Base-by-base conservation (phyloP, 2,888 invertebrate genomes). In the Augochlorella aurata region DNA sequence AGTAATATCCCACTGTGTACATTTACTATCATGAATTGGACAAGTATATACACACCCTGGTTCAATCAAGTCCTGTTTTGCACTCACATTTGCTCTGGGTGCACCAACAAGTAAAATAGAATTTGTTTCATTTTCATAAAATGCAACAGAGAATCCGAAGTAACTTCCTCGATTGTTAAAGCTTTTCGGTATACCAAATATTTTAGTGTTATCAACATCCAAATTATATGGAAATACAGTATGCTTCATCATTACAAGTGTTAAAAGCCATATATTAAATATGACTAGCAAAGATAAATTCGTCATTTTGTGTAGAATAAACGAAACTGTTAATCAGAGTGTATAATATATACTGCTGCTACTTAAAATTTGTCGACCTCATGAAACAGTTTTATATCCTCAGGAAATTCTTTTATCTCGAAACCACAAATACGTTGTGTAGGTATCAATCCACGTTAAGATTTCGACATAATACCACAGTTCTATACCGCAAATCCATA, bases 71-170 rank as follows among this genome's bases (percentile, higher is more conserved):
- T 71, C 54, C 10, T 61, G 69, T 54, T 72, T 8, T 5, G 69
- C 63, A 38, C 84, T 87, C 18, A 82, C 82, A 79, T 92, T 91
- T 29, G 90, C 91, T 74, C 92, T 88, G 0, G 94, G 94, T 8
- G 93, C 93, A 47, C 94, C 93, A 21, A 93, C 88, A 79, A 93
- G 89, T 49, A 94, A 77, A 8, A 91, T 74, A 38, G 85, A 67
- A 24, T 87, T 77, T 7, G 24, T 47, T 12, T 38, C 49, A 38
- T 81, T 83, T 63, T 83, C 63, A 71, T 90, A 90, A 14, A 93
- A 78, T 45, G 92, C 88, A n/a, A 93, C 89, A 7, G 93, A 92
- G 86, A 89, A 94, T 50, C 94, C 94, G 79, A 93, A 94, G 83
- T 93, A 94, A 84, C 89, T 92, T 12, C 84, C 75, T 70, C 89